Conservation (phyloP, 92 coral and sea anemone genomes). For the Parazoanthus darwini region DNA sequence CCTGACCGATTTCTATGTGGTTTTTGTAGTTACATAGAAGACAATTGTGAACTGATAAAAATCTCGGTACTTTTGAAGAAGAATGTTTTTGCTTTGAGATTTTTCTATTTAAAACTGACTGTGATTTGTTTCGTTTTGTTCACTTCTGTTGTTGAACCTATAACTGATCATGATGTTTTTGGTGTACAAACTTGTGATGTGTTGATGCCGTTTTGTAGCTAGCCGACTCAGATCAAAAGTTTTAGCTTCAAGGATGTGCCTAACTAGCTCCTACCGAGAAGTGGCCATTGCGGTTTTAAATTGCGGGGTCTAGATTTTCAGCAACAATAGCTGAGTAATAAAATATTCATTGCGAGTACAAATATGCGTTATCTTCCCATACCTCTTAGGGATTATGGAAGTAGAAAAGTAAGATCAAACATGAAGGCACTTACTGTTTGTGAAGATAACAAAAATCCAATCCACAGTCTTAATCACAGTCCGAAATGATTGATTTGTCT, state of each 20-base stretch:
- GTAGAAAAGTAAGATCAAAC: background rate
- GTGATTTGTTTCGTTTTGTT: background rate
- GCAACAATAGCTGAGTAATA: background rate
- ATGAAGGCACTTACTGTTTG: background rate
- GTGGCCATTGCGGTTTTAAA: background rate
- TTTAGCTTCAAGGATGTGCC: background rate
- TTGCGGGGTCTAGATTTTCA: background rate
- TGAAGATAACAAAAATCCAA: constrained; percentile 11
- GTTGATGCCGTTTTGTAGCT: background rate
- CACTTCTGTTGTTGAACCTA: background rate
- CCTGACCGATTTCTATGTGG: background rate
- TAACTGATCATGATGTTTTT: background rate
- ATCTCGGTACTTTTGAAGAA: background rate
- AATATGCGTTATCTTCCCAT: constrained; percentile 18
- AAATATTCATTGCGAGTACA: constrained; percentile 11
- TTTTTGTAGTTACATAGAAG: background rate
- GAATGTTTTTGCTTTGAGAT: background rate
- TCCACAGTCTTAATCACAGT: background rate
- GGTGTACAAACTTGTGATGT: background rate
- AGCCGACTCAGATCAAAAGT: background rate
- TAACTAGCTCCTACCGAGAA: background rate
- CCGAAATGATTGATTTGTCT: constrained; percentile 17
- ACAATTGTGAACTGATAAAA: background rate
- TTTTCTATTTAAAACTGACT: background rate
- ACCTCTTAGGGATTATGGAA: background rate